Evolutionary conservation across 1,140 invertebrate genomes (phyloP), one percentile per base, ranked within the genome.

Genomic region (Zaprionus gabonicus): DNA sequence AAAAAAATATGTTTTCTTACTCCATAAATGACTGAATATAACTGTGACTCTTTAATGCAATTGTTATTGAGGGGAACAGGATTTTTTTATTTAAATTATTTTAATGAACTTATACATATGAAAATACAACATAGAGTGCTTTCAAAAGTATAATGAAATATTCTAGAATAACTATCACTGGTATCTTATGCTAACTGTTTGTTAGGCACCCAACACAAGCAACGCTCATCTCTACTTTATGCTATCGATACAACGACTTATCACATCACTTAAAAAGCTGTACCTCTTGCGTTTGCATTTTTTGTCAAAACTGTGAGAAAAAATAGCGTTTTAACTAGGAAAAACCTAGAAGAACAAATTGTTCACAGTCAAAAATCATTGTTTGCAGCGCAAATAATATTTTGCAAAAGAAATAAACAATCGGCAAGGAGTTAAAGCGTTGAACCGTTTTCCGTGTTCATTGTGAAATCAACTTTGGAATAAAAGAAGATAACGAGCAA

Each of bases 231-330:
- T n/a, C 34, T 44, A 23, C 38, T 41, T 25, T 9, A 6, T 38
- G n/a, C 15, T 41, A 44, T 44, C 58, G 58, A 60, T 46, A 46
- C 4, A 7, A 31, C n/a, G 41, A 10, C 12, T 2, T 28, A 27
- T 25, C 27, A 27, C 46, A 51, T 20, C 46, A 25, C 27, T 56
- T 15, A n/a, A 28, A 28, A 70, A 36, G 31, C 67, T 70, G 58
- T 70, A 70, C 34, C 12, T 70, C 27, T 63, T 51, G 15, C 38
- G 17, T 66, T 46, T 57, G 63, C 68, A 44, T 75, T 75, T 31
- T 76, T 60, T 60, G 60, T 60, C 44, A 65, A 75, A 71, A 58
- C 68, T 71, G 60, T 58, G 15, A 71, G 55, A 58, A 31, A 65
- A 59, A 71, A 27, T 28, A 20, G n/a, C 7, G 3, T 56, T 72